phyloP scores from a whole-genome alignment of 64 coral and sea anemone genomes.

The Catalaphyllia jardinei region DNA sequence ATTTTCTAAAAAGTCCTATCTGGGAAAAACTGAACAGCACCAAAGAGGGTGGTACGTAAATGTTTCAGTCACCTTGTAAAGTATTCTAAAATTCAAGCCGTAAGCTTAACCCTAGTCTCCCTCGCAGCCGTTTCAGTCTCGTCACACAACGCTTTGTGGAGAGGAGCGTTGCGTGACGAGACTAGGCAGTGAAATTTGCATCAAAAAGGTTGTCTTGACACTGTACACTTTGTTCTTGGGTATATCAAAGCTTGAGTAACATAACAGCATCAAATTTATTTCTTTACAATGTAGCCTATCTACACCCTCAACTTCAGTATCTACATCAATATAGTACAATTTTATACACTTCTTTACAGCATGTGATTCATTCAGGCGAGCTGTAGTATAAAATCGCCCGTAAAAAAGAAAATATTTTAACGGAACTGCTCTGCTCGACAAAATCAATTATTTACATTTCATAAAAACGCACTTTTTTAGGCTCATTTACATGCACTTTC shows the following conservation, averaged over 20 bases:
- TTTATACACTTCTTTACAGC: constrained; percentile 4
- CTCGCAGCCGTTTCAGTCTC: too few relatives aligned
- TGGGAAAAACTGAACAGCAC: too few relatives aligned
- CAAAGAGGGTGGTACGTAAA: background rate
- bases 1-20: too few relatives aligned
- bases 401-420: constrained; percentile 1
- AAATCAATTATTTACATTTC: constrained; percentile 7
- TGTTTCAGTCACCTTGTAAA: too few relatives aligned
- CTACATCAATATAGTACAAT: constrained; percentile 35
- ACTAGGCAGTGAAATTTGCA: too few relatives aligned
- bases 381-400: constrained; percentile 24
- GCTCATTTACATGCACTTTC: background rate
- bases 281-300: constrained; percentile 16
- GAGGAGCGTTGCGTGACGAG: too few relatives aligned
- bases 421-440: background rate
- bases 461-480: background rate
- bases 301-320: constrained; percentile 6
- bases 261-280: background rate
- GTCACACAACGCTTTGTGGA: too few relatives aligned
- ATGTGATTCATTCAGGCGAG: background rate
- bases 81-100: too few relatives aligned
- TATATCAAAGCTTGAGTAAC: background rate
- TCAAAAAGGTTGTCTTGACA: too few relatives aligned
- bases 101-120: too few relatives aligned
- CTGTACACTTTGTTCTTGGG: background rate